Evolutionary conservation across 53 echinoderm and acorn worm genomes (phyloP), one percentile per base, ranked within the genome.

Genomic region (Pentamera pediparva): DNA sequence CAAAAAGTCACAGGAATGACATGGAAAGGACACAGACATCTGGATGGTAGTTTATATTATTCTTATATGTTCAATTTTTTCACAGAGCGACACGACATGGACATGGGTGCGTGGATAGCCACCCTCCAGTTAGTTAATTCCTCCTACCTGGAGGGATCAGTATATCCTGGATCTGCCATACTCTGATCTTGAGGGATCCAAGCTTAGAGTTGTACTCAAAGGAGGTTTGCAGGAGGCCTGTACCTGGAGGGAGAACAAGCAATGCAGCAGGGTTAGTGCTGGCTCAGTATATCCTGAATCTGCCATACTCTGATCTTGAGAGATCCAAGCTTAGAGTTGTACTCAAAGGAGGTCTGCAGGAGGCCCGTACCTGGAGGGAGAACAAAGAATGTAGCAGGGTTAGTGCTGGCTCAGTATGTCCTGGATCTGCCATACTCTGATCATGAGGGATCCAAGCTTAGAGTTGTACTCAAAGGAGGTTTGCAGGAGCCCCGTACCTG

Each of bases 401-500:
- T n/a, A n/a, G n/a, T n/a, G n/a, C n/a, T n/a, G n/a, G n/a, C n/a
- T n/a, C n/a, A 93, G 78, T 33, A 93, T 53, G 35, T 93, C 89
- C 61, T 93, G 83, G 6, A 93, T 70, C 27, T 83, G 57, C 93
- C 93, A 93, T 2, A 93, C 89, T 4, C 93, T 67, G 35, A 93
- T 93, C 70, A 89, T 93, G 61, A 93, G 69, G 34, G 82, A 62
- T 17, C 83, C 76, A 28, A 75, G 71, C 9, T 78, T 83, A 33
- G 93, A 89, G 76, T 93, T 93, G 70, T 93, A 93, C 53, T 93
- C 93, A 89, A 93, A 93, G 17, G 93, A 93, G 29, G 89, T 74
- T 61, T 93, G 93, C 64, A 93, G 67, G 3, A 76, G 35, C 1
- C 93, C 93, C 0, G 93, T 83, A 6, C 82, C 93, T 93, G 61